These are phyloP conservation scores for Oplegnathus fasciatus DNA, from an alignment of 2,113 vertebrate genomes.

Conservation along the genomic window DNA sequence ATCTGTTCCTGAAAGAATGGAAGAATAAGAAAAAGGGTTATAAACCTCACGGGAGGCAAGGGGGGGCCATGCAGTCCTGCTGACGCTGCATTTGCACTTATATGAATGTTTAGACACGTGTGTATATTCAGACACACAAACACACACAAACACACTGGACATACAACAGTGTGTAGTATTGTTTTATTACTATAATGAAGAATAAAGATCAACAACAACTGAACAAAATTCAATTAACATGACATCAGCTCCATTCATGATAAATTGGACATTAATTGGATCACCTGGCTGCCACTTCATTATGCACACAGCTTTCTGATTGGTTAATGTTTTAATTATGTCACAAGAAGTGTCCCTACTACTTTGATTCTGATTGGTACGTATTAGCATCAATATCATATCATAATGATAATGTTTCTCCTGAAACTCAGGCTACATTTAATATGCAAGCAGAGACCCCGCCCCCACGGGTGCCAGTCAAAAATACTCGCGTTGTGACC, in stretches of 20 bases:
- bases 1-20: slow-evolving; percentile 55
- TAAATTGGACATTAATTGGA: slow-evolving; percentile 1
- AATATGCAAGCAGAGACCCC: slow-evolving; percentile 19
- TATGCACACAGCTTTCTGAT: background rate
- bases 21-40: slow-evolving; percentile 45
- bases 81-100: slow-evolving; percentile 50
- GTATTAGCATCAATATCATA: background rate
- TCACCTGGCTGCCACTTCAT: slow-evolving; percentile 7
- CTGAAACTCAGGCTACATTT: background rate
- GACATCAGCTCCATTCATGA: slow-evolving; percentile 18
- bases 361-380: background rate
- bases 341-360: background rate
- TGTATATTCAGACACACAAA: background rate
- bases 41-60: slow-evolving; percentile 34
- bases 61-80: slow-evolving; percentile 35
- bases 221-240: slow-evolving; percentile 4
- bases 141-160: background rate
- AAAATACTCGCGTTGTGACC: slow-evolving; percentile 22
- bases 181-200: background rate
- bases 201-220: background rate
- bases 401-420: too few species aligned
- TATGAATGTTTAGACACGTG: background rate
- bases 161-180: background rate
- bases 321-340: background rate
- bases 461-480: slow-evolving; percentile 32